These are phyloP conservation scores for Mesodorylaimus sp. DNA, from an alignment of 2,888 invertebrate genomes.

Conservation along the genomic window DNA sequence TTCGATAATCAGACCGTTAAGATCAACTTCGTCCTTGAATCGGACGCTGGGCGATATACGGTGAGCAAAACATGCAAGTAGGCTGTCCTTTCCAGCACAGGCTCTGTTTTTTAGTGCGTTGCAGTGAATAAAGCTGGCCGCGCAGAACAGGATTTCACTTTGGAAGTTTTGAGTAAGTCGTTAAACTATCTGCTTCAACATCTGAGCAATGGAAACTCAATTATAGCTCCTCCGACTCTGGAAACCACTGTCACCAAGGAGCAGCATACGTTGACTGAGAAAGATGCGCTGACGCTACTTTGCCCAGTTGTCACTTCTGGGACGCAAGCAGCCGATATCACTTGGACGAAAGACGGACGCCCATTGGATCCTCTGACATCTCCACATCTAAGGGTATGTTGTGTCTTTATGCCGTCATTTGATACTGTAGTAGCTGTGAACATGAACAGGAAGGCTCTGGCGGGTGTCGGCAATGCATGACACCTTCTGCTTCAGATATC, in stretches of 20 bases:
- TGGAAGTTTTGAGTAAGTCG: conserved; percentile 42
- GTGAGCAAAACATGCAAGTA: no score
- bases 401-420: no score
- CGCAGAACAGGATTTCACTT: conserved; percentile 36
- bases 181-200: not conserved
- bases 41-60: conserved; percentile 43
- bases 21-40: conserved; percentile 18
- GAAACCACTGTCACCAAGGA: conserved; percentile 15
- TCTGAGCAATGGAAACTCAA: not conserved
- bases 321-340: conserved; percentile 19
- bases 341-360: conserved; percentile 41
- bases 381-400: conserved; percentile 10
- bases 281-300: conserved; percentile 38
- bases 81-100: no score
- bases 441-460: no score
- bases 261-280: conserved; percentile 35
- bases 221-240: conserved; percentile 24
- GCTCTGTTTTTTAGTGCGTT: no score
- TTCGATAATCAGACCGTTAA: conserved; percentile 25
- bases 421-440: no score
- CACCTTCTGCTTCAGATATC: conserved; percentile 21
- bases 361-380: conserved; percentile 23
- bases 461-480: no score
- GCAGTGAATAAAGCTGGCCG: conserved; percentile 42
- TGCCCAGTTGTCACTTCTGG: conserved; percentile 33